phyloP scores from a whole-genome alignment of 2,113 vertebrate genomes.

The Barnardius zonarius region DNA sequence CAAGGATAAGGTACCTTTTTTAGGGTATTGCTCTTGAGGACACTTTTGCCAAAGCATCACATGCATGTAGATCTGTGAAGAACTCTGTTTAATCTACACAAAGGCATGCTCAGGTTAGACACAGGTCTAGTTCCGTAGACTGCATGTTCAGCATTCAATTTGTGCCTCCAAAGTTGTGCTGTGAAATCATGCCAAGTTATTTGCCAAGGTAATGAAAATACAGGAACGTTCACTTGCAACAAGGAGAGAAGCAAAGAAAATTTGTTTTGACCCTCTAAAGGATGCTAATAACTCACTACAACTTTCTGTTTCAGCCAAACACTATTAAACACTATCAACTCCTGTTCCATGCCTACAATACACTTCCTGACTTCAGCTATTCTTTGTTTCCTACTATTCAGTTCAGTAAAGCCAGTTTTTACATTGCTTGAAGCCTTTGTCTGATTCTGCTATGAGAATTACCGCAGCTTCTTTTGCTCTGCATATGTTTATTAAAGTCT shows the following conservation, averaged over 20 bases:
- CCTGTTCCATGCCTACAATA: constrained; percentile 46
- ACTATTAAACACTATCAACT: constrained; percentile 38
- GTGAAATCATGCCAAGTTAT: not conserved
- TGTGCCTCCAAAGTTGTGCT: constrained; percentile 43
- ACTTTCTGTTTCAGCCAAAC: constrained; percentile 43
- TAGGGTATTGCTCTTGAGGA: not conserved
- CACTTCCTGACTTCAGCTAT: constrained; percentile 58
- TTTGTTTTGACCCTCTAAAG: constrained; percentile 22
- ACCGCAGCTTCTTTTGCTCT: constrained; percentile 32
- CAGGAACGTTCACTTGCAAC: not conserved
- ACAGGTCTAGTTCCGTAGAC: not conserved
- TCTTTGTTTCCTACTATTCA: constrained; percentile 69
- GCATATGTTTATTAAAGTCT: constrained; percentile 66
- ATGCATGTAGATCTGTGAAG: not conserved
- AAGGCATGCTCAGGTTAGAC: not conserved
- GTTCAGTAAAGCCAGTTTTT: constrained; percentile 34
- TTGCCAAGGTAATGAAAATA: constrained; percentile 36
- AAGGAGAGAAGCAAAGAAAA: constrained; percentile 46
- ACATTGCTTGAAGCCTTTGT: constrained; percentile 39
- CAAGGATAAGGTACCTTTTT: not conserved
- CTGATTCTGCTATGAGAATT: constrained; percentile 52
- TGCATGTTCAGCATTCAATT: not conserved
- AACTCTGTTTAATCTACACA: not conserved
- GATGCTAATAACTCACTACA: not conserved
- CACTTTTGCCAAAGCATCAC: not conserved